Conservation (phyloP, 2,888 invertebrate genomes). For the Drosophila fulvimacula region DNA sequence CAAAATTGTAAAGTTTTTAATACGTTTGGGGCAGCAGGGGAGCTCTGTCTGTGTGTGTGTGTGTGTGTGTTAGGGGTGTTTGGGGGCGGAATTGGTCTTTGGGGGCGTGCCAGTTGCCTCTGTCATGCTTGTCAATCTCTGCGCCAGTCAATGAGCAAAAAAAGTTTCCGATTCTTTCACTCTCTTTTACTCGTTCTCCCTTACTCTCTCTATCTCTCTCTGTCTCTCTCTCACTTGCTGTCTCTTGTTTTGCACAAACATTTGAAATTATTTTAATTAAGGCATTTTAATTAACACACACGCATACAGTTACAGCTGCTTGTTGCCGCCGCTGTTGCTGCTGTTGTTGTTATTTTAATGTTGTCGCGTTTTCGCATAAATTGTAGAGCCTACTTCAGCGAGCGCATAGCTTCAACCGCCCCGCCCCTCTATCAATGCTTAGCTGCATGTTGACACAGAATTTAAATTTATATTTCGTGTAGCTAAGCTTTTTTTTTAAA, state of each 20-base stretch:
- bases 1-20: constrained; percentile 79
- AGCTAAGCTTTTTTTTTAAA: constrained; percentile 17
- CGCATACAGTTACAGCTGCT: constrained; percentile 29
- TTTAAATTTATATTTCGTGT: constrained; percentile 69
- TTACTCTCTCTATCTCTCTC: constrained; percentile 11
- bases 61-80: constrained; percentile 20
- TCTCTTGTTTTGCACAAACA: constrained; percentile 25
- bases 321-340: constrained; percentile 30
- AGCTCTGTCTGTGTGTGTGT: constrained; percentile 13
- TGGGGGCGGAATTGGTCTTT: constrained; percentile 23
- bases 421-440: constrained; percentile 13
- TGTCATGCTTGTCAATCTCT: constrained; percentile 73
- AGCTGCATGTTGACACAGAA: constrained; percentile 73
- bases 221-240: constrained; percentile 10
- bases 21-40: constrained; percentile 62
- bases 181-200: constrained; percentile 3
- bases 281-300: constrained; percentile 75
- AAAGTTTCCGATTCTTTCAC: constrained; percentile 23
- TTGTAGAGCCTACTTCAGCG: constrained; percentile 35
- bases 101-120: constrained; percentile 44
- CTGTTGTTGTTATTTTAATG: constrained; percentile 32
- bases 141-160: constrained; percentile 60
- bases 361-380: constrained; percentile 64
- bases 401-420: background rate
- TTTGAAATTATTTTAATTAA: constrained; percentile 73